Evolutionary conservation across 2,888 invertebrate genomes (phyloP).

Genomic region (Drosophila neonasuta): DNA sequence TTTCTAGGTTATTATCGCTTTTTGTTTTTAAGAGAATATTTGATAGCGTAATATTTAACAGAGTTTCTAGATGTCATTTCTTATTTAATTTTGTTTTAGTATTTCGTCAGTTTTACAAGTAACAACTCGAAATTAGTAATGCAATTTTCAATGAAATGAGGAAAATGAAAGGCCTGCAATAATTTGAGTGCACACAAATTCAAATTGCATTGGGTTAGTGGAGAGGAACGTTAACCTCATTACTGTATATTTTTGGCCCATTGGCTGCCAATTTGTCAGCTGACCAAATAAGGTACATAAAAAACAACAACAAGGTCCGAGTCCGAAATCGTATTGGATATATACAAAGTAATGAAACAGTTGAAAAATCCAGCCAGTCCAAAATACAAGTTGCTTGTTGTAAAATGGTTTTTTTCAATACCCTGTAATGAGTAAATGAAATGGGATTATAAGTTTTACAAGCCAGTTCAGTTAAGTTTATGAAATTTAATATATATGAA

Average conservation of each 20-base stretch:
- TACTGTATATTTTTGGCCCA: conserved; percentile 28
- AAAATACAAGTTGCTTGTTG: neutral
- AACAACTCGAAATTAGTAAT: neutral
- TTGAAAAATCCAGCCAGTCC: conserved; percentile 15
- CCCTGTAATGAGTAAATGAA: conserved; percentile 1
- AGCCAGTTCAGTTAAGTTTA: no score
- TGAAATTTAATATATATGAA: no score
- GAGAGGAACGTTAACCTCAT: conserved; percentile 31
- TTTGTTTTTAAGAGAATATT: no score
- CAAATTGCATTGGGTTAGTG: conserved; percentile 26
- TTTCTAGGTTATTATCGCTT: no score
- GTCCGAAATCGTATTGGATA: conserved; percentile 16
- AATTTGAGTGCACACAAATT: neutral
- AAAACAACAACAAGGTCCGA: conserved; percentile 11
- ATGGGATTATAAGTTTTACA: neutral
- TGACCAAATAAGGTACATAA: conserved; percentile 30
- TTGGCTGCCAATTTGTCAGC: conserved; percentile 31
- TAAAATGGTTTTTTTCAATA: neutral
- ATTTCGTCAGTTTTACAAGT: neutral
- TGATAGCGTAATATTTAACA: no score
- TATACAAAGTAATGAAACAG: conserved; percentile 8
- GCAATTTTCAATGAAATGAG: conserved; percentile 15
- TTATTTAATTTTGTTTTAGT: no score
- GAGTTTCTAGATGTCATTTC: no score
- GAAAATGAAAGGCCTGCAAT: conserved; percentile 11